Base-by-base conservation (phyloP, 2,888 invertebrate genomes). In the Dynastes grantii region DNA sequence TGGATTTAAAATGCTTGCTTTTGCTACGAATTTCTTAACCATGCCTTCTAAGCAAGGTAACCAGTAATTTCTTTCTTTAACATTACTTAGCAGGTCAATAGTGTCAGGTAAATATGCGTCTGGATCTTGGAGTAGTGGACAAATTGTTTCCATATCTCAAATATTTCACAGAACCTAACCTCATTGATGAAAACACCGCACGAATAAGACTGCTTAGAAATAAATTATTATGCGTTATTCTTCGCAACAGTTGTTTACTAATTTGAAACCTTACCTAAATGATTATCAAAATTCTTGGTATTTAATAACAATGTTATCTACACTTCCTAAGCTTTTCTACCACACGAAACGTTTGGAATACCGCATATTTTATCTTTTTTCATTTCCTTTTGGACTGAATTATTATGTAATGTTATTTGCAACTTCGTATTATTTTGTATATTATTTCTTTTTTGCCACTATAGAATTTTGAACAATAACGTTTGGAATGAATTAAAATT, bases 21-120 rank as follows among this genome's bases (percentile, higher is more conserved):
- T 94, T 82, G 92, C 92, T 32, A 96, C 94, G 90, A 96, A 96
- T 90, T 96, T 96, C 83, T 94, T 93, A 16, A 96, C 94, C 84
- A 97, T 93, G 82, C 94, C 94, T 87, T 96, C 95, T 87, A 98
- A 96, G 88, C 97, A 97, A 81, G 94, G 92, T 67, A 98, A 91
- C 98, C 98, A 99, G 89, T 98, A 98, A 83, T 91, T 93, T 87
- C 96, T 92, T 13, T 98, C 98, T 87, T 95, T 95, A 82, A 92
- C 91, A 88, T 98, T 97, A 84, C 92, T 92, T 80, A 95, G 93
- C 78, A 99, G 91, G 90, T 98, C 97, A 82, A 97, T 94, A 45
- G 97, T 97, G 88, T 99, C 98, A 0, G 98, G 97, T 87, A 93
- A 92, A 90, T 98, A 98, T 85, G 92, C 92, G 83, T 92, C 91